phyloP scores from a whole-genome alignment of 2,113 vertebrate species.

The Cavia porcellus region DNA sequence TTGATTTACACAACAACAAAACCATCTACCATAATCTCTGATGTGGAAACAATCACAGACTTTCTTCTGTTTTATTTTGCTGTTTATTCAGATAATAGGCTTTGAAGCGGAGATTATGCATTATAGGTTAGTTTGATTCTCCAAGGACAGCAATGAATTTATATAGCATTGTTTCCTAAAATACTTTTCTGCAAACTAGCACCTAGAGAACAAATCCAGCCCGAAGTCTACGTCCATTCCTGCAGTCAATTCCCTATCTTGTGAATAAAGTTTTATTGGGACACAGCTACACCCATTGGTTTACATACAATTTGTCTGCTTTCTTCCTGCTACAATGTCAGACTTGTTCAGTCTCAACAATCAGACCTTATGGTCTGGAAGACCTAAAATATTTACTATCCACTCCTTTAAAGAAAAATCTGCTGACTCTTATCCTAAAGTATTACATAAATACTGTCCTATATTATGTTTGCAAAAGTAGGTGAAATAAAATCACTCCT shows the following conservation, averaged over 20 bases:
- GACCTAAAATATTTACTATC: background rate
- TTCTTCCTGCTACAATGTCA: background rate
- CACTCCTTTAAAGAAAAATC: background rate
- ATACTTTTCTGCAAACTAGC: background rate
- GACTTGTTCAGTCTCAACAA: background rate
- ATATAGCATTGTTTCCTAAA: background rate
- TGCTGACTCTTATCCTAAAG: background rate
- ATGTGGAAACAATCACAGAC: conserved; percentile 30
- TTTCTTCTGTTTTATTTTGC: conserved; percentile 37
- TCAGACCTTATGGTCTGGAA: background rate
- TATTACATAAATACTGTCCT: background rate
- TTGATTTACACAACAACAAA: conserved; percentile 52
- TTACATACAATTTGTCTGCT: background rate
- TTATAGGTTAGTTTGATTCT: background rate
- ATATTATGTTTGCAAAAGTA: background rate
- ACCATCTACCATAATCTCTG: conserved; percentile 29
- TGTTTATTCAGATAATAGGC: background rate
- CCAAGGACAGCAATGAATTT: conserved; percentile 34
- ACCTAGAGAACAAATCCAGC: background rate
- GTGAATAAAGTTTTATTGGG: conserved; percentile 24
- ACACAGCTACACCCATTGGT: background rate
- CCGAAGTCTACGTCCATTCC: background rate
- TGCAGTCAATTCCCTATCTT: background rate
- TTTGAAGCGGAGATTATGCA: conserved; percentile 32
- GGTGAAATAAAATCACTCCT: background rate